These are phyloP conservation scores for Chaetura pelagica DNA, from an alignment of 2,113 vertebrate species.

Conservation along the genomic window DNA sequence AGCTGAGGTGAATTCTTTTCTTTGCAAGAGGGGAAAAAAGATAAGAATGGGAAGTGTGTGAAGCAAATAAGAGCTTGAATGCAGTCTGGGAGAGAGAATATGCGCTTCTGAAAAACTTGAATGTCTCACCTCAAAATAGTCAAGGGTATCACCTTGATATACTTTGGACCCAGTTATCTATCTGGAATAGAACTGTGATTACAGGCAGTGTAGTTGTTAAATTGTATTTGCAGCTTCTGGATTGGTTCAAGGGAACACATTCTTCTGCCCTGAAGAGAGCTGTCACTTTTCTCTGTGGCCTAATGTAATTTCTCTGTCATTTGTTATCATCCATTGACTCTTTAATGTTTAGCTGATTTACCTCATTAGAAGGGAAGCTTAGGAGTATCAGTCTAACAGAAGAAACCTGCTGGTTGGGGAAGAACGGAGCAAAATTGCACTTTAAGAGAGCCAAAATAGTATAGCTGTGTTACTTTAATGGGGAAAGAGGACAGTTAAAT, in stretches of 20 bases:
- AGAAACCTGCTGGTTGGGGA: background rate
- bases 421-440: background rate
- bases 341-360: constrained; percentile 47
- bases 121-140: background rate
- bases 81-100: background rate
- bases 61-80: background rate
- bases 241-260: constrained; percentile 36
- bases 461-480: background rate
- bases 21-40: background rate
- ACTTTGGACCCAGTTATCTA: background rate
- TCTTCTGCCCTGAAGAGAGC: background rate
- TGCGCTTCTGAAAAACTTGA: background rate
- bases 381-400: background rate
- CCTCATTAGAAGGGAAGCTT: constrained; percentile 12
- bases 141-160: background rate
- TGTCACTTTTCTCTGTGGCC: constrained; percentile 15
- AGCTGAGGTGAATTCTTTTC: background rate
- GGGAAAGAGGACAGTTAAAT: background rate
- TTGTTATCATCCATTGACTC: constrained; percentile 18
- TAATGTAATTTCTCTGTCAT: constrained; percentile 55
- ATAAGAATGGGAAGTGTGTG: background rate
- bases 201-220: background rate
- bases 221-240: constrained; percentile 5
- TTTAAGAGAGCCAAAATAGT: background rate
- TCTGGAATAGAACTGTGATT: background rate